Evolutionary conservation across 2,797 vertebrate species (phyloP).

Genomic region (Clarias pachynema): DNA sequence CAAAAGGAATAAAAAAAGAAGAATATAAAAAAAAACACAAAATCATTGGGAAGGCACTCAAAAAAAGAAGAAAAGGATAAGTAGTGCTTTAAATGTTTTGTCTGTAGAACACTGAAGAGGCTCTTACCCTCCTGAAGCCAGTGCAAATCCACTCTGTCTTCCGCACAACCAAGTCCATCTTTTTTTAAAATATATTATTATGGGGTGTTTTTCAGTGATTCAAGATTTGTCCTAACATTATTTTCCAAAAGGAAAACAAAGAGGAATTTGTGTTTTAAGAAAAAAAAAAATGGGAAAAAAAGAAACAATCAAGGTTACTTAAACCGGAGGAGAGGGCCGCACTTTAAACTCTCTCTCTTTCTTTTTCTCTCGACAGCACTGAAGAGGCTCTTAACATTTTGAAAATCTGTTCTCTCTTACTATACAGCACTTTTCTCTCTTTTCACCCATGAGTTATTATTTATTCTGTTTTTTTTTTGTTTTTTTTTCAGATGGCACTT

Average conservation of each 20-base stretch:
- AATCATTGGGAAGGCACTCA: neutral
- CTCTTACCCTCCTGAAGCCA: neutral
- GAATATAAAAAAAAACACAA: neutral
- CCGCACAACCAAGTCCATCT: too few relatives aligned
- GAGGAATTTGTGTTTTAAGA: neutral
- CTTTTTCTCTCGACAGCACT: neutral
- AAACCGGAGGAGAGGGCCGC: neutral
- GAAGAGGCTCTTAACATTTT: conserved; percentile 17
- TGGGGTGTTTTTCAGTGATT: neutral
- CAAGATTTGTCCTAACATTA: neutral
- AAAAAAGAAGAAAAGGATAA: neutral
- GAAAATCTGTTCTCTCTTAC: neutral
- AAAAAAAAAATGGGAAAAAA: neutral
- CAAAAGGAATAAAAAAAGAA: neutral
- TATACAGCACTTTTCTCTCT: neutral
- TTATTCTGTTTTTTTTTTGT: neutral
- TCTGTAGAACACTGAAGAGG: neutral
- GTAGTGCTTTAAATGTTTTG: neutral
- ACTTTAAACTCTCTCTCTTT: neutral
- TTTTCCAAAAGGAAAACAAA: neutral
- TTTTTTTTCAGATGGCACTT: neutral
- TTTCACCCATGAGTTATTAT: neutral
- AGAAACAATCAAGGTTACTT: neutral
- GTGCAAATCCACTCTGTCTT: neutral
- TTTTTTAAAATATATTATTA: neutral